These are phyloP conservation scores for Nematostella vectensis DNA, from an alignment of 92 coral and sea anemone genomes.

Conservation along the genomic window DNA sequence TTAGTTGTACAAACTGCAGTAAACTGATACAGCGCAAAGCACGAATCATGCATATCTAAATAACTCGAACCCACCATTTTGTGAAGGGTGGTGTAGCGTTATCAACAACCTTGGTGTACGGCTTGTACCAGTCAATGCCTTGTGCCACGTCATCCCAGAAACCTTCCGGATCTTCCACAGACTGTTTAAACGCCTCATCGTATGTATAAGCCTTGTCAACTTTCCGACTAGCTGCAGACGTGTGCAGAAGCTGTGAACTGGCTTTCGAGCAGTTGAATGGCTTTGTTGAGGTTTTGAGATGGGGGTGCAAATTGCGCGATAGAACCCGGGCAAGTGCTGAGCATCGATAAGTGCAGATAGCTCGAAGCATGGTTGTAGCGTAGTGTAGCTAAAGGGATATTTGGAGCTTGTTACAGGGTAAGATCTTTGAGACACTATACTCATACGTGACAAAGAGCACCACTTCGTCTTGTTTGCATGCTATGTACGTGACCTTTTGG, in stretches of 20 bases:
- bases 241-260: neutral
- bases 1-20: too few species aligned
- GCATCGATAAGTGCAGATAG: neutral
- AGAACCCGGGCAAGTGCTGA: neutral
- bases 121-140: slow-evolving; percentile 84
- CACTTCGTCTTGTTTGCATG: too few species aligned
- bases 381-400: too few species aligned
- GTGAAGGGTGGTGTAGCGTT: slow-evolving; percentile 73
- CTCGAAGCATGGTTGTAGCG: neutral
- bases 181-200: slow-evolving; percentile 67
- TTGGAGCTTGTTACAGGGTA: too few species aligned
- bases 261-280: slow-evolving; percentile 4
- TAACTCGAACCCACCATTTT: too few species aligned
- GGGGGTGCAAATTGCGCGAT: neutral
- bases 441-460: too few species aligned
- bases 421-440: too few species aligned
- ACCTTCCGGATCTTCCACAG: slow-evolving; percentile 57
- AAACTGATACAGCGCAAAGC: too few species aligned
- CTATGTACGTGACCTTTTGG: too few species aligned
- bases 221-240: neutral
- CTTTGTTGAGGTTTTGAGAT: neutral
- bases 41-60: too few species aligned
- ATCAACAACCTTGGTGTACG: slow-evolving; percentile 60
- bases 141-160: slow-evolving; percentile 78
- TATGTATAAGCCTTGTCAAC: slow-evolving; percentile 17